These are phyloP conservation scores for Callithrix jacchus DNA, from an alignment of 2,113 vertebrate genomes.

Conservation along the genomic window DNA sequence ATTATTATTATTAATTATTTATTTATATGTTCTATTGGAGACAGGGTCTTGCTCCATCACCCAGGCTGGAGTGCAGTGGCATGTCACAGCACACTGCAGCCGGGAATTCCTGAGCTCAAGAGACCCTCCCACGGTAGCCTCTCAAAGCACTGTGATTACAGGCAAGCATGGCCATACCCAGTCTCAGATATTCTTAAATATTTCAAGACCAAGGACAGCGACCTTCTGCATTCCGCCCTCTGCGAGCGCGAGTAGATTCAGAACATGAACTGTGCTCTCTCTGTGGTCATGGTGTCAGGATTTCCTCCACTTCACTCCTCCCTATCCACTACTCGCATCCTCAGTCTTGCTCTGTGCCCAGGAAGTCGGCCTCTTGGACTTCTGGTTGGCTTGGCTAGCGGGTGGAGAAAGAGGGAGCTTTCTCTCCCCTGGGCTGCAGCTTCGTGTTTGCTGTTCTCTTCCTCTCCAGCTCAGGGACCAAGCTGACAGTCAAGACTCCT, in stretches of 20 bases:
- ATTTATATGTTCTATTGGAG: too few species aligned
- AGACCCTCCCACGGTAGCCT: too few species aligned
- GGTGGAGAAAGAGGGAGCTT: fast-evolving
- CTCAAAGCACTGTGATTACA: too few species aligned
- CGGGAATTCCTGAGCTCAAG: too few species aligned
- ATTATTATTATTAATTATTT: too few species aligned
- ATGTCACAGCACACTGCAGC: too few species aligned
- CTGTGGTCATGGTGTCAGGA: background rate
- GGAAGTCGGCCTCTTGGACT: background rate
- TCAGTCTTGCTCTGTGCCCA: fast-evolving
- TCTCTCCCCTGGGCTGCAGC: background rate
- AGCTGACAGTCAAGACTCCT: background rate
- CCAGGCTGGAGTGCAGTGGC: too few species aligned
- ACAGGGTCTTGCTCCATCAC: too few species aligned
- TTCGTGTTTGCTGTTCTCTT: background rate
- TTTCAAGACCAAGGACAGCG: background rate
- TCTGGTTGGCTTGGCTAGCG: background rate
- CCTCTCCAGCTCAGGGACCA: background rate
- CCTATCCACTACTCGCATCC: background rate
- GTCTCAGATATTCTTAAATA: background rate
- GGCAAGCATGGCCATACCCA: too few species aligned
- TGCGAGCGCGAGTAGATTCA: fast-evolving
- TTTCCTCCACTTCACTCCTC: background rate
- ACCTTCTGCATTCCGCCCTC: background rate
- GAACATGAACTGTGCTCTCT: background rate